Percentiles rank a stretch among this genome's conserved stretches.
Conservation (phyloP, 2,888 invertebrate genomes). For the Apantesis nais region DNA sequence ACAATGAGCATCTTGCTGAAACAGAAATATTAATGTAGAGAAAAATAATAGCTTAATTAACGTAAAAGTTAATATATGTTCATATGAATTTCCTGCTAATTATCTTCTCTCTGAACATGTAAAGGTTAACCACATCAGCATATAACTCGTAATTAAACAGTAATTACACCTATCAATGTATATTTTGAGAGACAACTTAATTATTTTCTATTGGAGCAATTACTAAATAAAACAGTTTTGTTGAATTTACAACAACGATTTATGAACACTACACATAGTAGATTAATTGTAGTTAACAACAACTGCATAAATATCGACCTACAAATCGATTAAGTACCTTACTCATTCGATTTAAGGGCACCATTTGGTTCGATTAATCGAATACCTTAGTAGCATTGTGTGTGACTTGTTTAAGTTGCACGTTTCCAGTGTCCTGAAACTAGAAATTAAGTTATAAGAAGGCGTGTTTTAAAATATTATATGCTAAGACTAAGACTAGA, state of each 20-base stretch:
- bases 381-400: neutral
- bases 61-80: neutral
- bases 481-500: no score
- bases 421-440: conserved; percentile 24
- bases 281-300: neutral
- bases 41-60: neutral
- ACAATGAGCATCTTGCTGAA: neutral
- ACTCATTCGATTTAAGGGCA: neutral
- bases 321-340: conserved; percentile 5
- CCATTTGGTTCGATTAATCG: conserved; percentile 5
- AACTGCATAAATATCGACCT: neutral
- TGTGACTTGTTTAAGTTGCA: neutral
- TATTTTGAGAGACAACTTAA: conserved; percentile 53
- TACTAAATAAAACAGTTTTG: conserved; percentile 37
- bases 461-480: conserved; percentile 26
- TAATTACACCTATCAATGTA: conserved; percentile 40
- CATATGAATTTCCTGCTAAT: conserved; percentile 19
- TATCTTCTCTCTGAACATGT: conserved; percentile 21
- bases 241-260: conserved; percentile 36
- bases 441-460: conserved; percentile 36
- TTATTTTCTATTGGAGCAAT: conserved; percentile 49
- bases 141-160: conserved; percentile 37
- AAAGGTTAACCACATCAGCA: conserved; percentile 43
- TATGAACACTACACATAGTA: conserved; percentile 1
- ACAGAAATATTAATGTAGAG: neutral